These are phyloP conservation scores for Xenopus borealis DNA, from an alignment of 2,113 vertebrate genomes.

Conservation along the genomic window DNA sequence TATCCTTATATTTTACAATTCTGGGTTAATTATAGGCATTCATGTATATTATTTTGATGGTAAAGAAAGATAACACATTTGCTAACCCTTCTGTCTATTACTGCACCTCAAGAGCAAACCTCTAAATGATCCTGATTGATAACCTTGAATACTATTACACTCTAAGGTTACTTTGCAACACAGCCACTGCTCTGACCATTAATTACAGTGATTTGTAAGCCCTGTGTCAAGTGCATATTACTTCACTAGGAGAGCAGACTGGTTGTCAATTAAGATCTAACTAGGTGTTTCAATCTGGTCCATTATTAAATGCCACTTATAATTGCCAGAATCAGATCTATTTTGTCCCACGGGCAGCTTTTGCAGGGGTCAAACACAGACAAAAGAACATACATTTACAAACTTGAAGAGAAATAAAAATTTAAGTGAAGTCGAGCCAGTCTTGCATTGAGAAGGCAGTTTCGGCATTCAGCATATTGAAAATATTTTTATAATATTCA, in stretches of 20 bases:
- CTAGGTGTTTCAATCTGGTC: slow-evolving; percentile 25
- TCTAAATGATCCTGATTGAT: slow-evolving; percentile 19
- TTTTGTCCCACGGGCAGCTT: slow-evolving; percentile 12
- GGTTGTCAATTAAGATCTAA: slow-evolving; percentile 37
- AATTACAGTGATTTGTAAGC: slow-evolving; percentile 18
- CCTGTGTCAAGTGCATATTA: slow-evolving; percentile 23
- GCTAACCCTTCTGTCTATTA: too few relatives aligned
- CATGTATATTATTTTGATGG: too few relatives aligned
- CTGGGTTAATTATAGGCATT: too few relatives aligned
- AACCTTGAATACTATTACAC: not conserved
- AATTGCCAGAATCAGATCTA: slow-evolving; percentile 15
- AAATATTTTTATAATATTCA: too few relatives aligned
- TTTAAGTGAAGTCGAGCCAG: not conserved
- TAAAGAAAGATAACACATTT: too few relatives aligned
- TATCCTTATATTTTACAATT: too few relatives aligned
- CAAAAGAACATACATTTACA: not conserved
- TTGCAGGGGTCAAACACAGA: not conserved
- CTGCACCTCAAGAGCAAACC: too few relatives aligned
- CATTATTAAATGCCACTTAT: slow-evolving; percentile 39
- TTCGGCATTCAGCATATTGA: too few relatives aligned
- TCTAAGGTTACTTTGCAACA: slow-evolving; percentile 8
- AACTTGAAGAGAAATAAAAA: slow-evolving; percentile 12
- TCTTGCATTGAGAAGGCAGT: too few relatives aligned
- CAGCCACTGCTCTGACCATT: not conserved
- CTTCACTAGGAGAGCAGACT: slow-evolving; percentile 21